These are phyloP conservation scores for Brachionus calyciflorus DNA, from an alignment of 1,140 invertebrate species.

Conservation along the genomic window DNA sequence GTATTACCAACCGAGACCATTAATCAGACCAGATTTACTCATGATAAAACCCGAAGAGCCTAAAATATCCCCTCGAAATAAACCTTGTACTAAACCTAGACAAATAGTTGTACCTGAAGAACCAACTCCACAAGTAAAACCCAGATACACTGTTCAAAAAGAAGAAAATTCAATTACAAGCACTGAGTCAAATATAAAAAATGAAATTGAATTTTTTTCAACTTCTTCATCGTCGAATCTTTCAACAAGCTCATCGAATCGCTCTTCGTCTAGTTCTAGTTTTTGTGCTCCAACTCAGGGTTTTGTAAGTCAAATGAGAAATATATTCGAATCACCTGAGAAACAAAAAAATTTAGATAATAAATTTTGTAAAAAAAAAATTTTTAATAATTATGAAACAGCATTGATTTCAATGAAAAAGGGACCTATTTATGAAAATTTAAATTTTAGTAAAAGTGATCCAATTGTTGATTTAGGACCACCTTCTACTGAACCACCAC, in stretches of 20 bases:
- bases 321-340: conserved; percentile 36
- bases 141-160: not conserved
- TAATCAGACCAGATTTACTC: not conserved
- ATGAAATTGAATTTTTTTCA: not conserved
- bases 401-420: not conserved
- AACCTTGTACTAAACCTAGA: not conserved
- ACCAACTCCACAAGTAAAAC: not conserved
- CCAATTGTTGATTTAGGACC: not conserved
- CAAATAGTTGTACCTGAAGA: not conserved
- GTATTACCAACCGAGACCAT: not conserved
- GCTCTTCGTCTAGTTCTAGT: not conserved
- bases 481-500: not conserved
- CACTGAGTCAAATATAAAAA: conserved; percentile 16
- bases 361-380: not conserved
- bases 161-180: not conserved
- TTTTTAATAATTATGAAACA: conserved; percentile 1
- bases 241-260: not conserved
- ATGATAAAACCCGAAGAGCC: not conserved
- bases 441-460: conserved; percentile 13
- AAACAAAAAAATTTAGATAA: not conserved
- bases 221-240: not conserved
- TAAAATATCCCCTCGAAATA: not conserved
- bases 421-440: not conserved
- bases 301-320: conserved; percentile 3
- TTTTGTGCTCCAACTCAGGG: not conserved